phyloP scores from a whole-genome alignment of 2,113 vertebrate genomes.

The Grallaria varia region DNA sequence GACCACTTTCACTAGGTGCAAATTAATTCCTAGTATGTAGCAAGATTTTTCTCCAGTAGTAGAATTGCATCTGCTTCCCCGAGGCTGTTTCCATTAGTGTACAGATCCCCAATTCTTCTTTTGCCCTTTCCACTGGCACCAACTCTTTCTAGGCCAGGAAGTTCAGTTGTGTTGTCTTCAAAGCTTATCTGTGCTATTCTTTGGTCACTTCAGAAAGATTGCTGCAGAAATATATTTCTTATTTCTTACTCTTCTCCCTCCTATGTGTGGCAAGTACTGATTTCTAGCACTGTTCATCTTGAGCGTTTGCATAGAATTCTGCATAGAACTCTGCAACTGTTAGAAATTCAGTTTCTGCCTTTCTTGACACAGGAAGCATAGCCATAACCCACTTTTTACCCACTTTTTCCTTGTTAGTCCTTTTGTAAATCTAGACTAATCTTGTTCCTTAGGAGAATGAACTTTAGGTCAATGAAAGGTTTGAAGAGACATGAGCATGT shows the following conservation, averaged over 20 bases:
- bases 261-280: not conserved
- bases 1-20: not conserved
- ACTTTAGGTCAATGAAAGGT: not conserved
- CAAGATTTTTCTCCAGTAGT: not conserved
- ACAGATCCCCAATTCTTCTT: not conserved
- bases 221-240: not conserved
- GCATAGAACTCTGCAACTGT: not conserved
- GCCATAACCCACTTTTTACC: not conserved
- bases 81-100: not conserved
- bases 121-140: not conserved
- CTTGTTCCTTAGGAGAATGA: not conserved
- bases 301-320: not conserved
- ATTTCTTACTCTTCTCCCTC: not conserved
- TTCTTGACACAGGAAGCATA: not conserved
- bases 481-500: not conserved
- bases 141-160: not conserved
- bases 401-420: not conserved
- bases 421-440: not conserved
- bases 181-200: not conserved
- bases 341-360: not conserved
- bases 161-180: not conserved
- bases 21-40: not conserved
- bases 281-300: not conserved
- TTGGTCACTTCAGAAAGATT: not conserved
- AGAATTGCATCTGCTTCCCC: not conserved